Conservation (phyloP, 1,140 invertebrate genomes). For the Fragariocoptes setiger region DNA sequence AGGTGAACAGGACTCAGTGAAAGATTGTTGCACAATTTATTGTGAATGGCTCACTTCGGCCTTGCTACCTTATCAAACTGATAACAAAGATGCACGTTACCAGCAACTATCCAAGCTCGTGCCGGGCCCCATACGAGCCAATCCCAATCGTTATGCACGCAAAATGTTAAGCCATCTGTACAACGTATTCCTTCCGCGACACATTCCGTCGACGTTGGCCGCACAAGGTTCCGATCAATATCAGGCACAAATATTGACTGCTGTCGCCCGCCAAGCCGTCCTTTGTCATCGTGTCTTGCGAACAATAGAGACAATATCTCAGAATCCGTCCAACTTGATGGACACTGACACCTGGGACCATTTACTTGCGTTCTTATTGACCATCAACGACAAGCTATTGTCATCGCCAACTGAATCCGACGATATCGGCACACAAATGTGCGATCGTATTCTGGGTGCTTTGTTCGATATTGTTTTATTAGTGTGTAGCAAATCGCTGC, state of each 20-base stretch:
- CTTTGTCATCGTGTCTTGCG: constrained; percentile 72
- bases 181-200: constrained; percentile 74
- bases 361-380: constrained; percentile 52
- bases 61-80: constrained; percentile 34
- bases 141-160: constrained; percentile 62
- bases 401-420: constrained; percentile 62
- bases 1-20: constrained; percentile 56
- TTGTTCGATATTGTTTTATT: constrained; percentile 63
- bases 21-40: constrained; percentile 83
- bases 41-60: constrained; percentile 73
- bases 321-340: constrained; percentile 33
- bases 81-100: constrained; percentile 8
- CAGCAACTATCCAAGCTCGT: constrained; percentile 23
- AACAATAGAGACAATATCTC: constrained; percentile 53
- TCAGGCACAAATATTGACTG: not conserved
- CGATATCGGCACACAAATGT: constrained; percentile 72
- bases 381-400: constrained; percentile 64
- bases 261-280: constrained; percentile 63
- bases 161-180: constrained; percentile 73
- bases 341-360: constrained; percentile 66
- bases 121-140: constrained; percentile 47
- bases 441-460: constrained; percentile 64
- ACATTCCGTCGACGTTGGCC: constrained; percentile 41
- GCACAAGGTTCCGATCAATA: not conserved
- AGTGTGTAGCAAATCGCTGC: constrained; percentile 59